Evolutionary conservation across 1,140 invertebrate genomes (phyloP), one percentile per base, ranked within the genome.

Genomic region (Brachionus manjavacas): DNA sequence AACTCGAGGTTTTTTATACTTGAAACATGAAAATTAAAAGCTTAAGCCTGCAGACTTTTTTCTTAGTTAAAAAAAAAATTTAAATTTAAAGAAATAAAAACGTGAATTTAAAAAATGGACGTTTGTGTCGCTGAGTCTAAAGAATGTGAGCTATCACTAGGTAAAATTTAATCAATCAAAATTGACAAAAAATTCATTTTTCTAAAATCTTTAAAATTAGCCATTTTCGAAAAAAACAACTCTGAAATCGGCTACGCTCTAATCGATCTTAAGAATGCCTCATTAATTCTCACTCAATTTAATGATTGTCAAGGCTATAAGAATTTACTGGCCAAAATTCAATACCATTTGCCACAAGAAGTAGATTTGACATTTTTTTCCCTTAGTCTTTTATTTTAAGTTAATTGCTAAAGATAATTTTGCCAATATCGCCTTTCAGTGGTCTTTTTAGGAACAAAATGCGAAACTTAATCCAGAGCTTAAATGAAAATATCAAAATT

Each of bases 221-320:
- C 68, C 9, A 16, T 72, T 41, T 41, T 52, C 12, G 43, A 49
- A 55, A 80, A 80, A 80, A 64, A 31, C 8, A 31, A 31, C 28
- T 31, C 25, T 1, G n/a, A 78, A n/a, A 49, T 80, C 41, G 76
- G 76, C 4, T 31, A 25, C 23, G 76, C 76, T 28, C 11, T 60
- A 28, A 55, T 80, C 4, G 76, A 80, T 11, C 16, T 52, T n/a
- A 80, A 80, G 52, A 23, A 52, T 8, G 7, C 41, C 3, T n/a
- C 23, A n/a, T 35, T 80, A 20, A 39, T 80, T 28, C n/a, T 80
- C 43, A 80, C 23, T 25, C 76, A 80, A 20, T 80, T 80, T 39
- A 20, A 31, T 12, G 76, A 80, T 8, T 35, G 41, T 64, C 28
- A 55, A 31, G 20, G n/a, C 20, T 80, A 25, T 64, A 23, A 41